Conservation (phyloP, 2,888 invertebrate species). For the Troglohyphantes excavatus region DNA sequence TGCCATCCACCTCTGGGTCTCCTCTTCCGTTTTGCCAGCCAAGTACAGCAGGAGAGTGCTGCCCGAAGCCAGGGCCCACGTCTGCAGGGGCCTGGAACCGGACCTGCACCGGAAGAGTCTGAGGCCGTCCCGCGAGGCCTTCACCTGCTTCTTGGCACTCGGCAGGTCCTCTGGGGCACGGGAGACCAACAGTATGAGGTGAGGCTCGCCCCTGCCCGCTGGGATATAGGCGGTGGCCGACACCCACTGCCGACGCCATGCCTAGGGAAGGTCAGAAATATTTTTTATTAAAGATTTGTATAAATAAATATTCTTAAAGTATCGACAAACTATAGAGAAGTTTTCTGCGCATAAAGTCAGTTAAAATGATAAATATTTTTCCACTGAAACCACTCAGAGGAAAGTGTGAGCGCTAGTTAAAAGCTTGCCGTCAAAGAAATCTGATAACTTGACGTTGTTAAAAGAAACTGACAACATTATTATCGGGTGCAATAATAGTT, state of each 20-base stretch:
- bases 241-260: conserved; percentile 46
- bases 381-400: no score
- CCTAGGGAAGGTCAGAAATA: no score
- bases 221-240: neutral
- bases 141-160: neutral
- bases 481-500: no score
- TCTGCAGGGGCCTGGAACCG: conserved; percentile 86
- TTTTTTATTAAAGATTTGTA: no score
- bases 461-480: no score
- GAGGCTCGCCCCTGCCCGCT: conserved; percentile 6
- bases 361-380: no score
- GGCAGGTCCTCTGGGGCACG: neutral
- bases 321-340: no score
- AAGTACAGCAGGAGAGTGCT: conserved; percentile 85
- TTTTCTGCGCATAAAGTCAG: no score
- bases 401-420: no score
- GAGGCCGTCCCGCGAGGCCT: conserved; percentile 35
- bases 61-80: conserved; percentile 85
- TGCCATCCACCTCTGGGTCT: conserved; percentile 88
- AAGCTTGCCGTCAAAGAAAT: no score
- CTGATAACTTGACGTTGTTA: no score
- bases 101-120: conserved; percentile 67
- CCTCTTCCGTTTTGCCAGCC: conserved; percentile 86
- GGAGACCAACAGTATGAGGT: neutral
- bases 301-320: no score